These are phyloP conservation scores for Parus major DNA, from an alignment of 2,113 vertebrate species.

Conservation along the genomic window DNA sequence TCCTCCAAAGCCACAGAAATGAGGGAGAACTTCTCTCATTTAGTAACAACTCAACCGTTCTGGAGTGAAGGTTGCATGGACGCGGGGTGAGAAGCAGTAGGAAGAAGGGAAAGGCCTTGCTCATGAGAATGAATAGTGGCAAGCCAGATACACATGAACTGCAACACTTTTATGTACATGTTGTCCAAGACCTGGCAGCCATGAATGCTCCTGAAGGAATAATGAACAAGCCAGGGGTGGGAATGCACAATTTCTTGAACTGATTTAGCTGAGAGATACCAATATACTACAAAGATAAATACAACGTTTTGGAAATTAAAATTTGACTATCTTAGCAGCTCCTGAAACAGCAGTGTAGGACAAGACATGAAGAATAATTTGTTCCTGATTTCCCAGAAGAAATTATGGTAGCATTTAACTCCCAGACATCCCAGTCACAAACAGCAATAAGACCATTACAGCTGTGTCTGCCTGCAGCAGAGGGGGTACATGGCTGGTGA, in stretches of 20 bases:
- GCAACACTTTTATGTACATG: fast-evolving
- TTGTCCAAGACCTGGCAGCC: background rate
- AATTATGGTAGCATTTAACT: background rate
- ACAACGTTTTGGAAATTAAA: background rate
- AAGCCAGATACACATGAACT: background rate
- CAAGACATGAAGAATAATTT: background rate
- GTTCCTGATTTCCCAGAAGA: background rate
- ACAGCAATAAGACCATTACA: background rate
- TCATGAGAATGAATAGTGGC: background rate
- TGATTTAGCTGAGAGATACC: background rate
- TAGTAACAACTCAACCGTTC: background rate
- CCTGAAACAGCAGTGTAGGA: background rate
- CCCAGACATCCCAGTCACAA: background rate
- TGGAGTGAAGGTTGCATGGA: background rate
- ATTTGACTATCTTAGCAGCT: background rate
- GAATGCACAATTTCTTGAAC: background rate
- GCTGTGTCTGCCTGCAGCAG: background rate
- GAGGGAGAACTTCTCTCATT: background rate
- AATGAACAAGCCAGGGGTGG: background rate
- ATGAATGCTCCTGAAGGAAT: fast-evolving
- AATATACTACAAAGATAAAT: background rate
- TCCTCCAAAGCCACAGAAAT: background rate
- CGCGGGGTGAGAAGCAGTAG: background rate
- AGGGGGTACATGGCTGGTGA: background rate
- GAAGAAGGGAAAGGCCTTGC: background rate